Evolutionary conservation across 2,113 vertebrate genomes (phyloP).

Genomic region (Laterallus jamaicensis): DNA sequence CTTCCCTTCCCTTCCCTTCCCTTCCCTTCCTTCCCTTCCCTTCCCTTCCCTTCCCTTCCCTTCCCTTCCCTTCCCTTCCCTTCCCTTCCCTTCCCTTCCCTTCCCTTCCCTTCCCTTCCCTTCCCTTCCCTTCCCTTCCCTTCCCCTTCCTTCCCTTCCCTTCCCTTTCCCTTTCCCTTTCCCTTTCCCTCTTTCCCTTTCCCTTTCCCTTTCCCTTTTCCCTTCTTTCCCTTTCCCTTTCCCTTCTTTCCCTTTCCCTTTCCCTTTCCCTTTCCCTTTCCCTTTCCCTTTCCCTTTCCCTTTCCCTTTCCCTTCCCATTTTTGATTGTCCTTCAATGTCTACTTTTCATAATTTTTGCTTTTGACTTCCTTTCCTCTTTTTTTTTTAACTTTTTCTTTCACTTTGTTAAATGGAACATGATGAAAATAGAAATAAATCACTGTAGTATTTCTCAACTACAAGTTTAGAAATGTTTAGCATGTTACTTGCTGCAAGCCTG

Average conservation of each 20-base stretch:
- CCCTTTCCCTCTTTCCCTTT: not conserved
- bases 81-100: not conserved
- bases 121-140: not conserved
- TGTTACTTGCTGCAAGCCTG: not conserved
- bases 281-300: not conserved
- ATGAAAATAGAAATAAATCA: not conserved
- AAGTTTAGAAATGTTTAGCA: not conserved
- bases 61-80: too few species aligned
- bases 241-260: not conserved
- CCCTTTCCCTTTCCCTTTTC: too few species aligned
- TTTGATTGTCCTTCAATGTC: not conserved
- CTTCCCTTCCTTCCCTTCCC: too few species aligned
- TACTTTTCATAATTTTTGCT: not conserved
- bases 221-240: too few species aligned
- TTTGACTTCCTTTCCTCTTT: not conserved
- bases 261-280: too few species aligned
- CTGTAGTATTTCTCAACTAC: not conserved
- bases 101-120: too few species aligned
- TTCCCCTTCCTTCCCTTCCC: too few species aligned
- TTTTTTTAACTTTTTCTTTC: not conserved
- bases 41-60: accelerated
- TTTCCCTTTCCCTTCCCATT: too few species aligned
- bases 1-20: too few species aligned
- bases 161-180: too few species aligned
- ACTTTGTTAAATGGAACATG: not conserved